These are phyloP conservation scores for Callithrix jacchus DNA, from an alignment of 2,113 vertebrate species.

Conservation along the genomic window DNA sequence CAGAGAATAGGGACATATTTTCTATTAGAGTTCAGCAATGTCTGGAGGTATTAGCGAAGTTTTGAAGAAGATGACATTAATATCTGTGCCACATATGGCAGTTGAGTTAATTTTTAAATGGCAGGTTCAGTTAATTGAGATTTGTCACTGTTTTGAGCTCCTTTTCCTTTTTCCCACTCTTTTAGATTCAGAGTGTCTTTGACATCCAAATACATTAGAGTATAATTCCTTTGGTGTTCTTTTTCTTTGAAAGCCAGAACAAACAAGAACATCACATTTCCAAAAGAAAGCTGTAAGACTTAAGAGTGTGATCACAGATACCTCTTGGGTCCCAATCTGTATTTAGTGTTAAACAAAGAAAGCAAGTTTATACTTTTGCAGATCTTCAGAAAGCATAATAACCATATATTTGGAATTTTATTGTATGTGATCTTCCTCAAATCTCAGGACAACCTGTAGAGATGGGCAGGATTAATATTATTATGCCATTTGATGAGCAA, in stretches of 20 bases:
- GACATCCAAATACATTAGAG: background rate
- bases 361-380: background rate
- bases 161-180: background rate
- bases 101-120: background rate
- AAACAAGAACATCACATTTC: background rate
- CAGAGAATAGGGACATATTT: background rate
- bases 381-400: background rate
- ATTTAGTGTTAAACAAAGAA: background rate
- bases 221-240: background rate
- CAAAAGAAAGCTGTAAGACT: constrained; percentile 14
- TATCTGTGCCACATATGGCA: background rate
- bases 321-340: background rate
- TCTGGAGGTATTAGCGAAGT: background rate
- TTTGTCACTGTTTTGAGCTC: background rate
- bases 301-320: background rate
- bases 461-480: background rate
- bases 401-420: background rate
- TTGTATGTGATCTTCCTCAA: background rate
- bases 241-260: background rate
- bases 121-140: background rate
- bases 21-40: background rate
- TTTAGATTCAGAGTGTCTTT: background rate
- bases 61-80: background rate
- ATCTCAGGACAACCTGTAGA: background rate
- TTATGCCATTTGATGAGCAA: background rate